phyloP scores from a whole-genome alignment of 2,113 vertebrate species.

The Ranitomeya imitator region DNA sequence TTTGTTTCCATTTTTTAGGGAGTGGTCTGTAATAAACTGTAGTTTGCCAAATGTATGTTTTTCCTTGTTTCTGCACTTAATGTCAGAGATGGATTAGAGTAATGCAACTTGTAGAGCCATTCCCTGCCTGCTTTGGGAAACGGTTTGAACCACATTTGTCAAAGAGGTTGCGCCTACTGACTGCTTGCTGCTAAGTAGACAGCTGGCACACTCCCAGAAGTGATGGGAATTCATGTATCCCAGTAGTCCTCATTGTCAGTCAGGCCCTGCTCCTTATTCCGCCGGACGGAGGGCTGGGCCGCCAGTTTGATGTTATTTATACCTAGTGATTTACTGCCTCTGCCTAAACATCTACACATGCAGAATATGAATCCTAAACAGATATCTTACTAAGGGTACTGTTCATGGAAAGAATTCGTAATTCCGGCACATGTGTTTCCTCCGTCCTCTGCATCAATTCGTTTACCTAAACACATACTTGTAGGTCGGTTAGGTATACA shows the following conservation, averaged over 20 bases:
- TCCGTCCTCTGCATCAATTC: background rate
- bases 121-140: background rate
- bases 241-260: slow-evolving; percentile 23
- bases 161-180: background rate
- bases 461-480: background rate
- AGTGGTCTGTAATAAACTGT: too few relatives aligned
- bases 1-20: too few relatives aligned
- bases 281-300: background rate
- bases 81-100: background rate
- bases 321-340: slow-evolving; percentile 9
- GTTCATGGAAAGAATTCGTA: background rate
- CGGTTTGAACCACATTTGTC: background rate
- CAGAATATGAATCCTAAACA: slow-evolving; percentile 17
- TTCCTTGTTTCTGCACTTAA: background rate
- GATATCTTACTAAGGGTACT: background rate
- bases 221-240: slow-evolving; percentile 15
- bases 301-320: background rate
- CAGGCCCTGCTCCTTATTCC: background rate
- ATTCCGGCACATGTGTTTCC: background rate
- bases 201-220: slow-evolving; percentile 21
- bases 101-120: background rate
- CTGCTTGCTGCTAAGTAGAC: slow-evolving; percentile 40
- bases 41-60: background rate
- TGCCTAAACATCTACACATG: slow-evolving; percentile 20
- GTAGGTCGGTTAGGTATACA: background rate